Percentiles rank a stretch among this genome's conserved stretches.
These are phyloP conservation scores for Neoitamus cyanurus DNA, from an alignment of 2,888 invertebrate species.

Conservation along the genomic window DNA sequence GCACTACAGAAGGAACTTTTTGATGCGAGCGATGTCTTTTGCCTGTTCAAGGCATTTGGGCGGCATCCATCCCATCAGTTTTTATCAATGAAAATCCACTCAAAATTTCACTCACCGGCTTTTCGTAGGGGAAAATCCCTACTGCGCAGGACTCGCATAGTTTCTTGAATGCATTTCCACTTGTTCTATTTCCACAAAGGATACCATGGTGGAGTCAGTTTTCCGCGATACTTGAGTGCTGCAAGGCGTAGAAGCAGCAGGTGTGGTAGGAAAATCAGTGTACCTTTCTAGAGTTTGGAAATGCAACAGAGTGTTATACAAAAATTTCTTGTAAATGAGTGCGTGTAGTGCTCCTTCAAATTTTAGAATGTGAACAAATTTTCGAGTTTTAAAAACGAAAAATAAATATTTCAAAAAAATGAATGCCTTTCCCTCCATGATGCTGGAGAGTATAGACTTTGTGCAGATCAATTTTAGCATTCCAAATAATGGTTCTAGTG, in stretches of 20 bases:
- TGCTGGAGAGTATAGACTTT: constrained; percentile 20
- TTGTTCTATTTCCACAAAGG: not conserved
- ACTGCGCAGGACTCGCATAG: constrained; percentile 12
- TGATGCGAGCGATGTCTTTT: not conserved
- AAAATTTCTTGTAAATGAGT: not conserved
- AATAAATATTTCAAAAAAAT: not conserved
- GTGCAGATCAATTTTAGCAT: constrained; percentile 12
- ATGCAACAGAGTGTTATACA: not conserved
- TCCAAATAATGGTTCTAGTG: constrained; percentile 1
- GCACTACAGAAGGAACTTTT: not conserved
- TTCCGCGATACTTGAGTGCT: constrained; percentile 3
- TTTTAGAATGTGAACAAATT: not conserved
- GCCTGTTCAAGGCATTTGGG: not conserved
- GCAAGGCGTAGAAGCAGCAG: not conserved
- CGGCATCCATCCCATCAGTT: not conserved
- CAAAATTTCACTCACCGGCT: constrained; percentile 21
- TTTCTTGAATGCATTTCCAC: not conserved
- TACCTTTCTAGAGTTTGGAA: not conserved
- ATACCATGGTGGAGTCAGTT: not conserved
- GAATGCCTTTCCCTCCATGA: not conserved
- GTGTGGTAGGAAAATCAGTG: not conserved
- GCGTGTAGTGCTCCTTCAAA: not conserved
- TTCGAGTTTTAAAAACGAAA: not conserved
- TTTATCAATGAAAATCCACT: not conserved
- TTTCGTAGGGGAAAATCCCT: not conserved